These are phyloP conservation scores for Mesitornis unicolor DNA, from an alignment of 2,113 vertebrate genomes.

Conservation along the genomic window DNA sequence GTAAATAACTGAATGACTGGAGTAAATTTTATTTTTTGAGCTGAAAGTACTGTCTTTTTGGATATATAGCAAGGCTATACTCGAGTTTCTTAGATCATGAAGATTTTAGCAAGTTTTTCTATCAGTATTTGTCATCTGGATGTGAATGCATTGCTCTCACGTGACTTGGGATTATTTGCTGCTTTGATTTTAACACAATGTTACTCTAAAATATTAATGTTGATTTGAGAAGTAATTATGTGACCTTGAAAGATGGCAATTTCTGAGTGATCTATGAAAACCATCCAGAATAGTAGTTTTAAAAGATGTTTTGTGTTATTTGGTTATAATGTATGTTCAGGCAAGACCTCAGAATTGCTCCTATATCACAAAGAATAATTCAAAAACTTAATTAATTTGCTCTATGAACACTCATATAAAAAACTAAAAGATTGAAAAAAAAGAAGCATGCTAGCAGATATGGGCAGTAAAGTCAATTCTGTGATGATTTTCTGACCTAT, in stretches of 20 bases:
- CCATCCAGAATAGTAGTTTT: background rate
- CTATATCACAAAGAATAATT: background rate
- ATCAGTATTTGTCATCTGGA: background rate
- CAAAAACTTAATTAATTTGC: background rate
- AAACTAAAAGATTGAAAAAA: background rate
- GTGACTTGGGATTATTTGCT: background rate
- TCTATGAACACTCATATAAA: background rate
- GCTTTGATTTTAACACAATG: background rate
- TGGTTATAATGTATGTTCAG: background rate
- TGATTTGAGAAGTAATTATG: background rate
- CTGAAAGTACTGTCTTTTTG: background rate
- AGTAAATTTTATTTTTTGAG: background rate
- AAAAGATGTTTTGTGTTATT: background rate
- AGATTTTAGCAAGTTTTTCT: background rate
- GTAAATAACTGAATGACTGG: background rate
- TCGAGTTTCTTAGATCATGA: background rate
- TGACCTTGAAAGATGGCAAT: background rate
- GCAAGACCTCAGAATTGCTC: background rate
- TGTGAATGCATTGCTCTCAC: background rate
- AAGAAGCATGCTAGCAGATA: background rate
- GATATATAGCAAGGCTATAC: background rate
- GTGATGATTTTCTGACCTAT: background rate
- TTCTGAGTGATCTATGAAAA: background rate
- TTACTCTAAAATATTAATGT: background rate
- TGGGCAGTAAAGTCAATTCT: background rate